Base-by-base conservation (phyloP, 1,140 invertebrate genomes). In the Saccostrea echinata region DNA sequence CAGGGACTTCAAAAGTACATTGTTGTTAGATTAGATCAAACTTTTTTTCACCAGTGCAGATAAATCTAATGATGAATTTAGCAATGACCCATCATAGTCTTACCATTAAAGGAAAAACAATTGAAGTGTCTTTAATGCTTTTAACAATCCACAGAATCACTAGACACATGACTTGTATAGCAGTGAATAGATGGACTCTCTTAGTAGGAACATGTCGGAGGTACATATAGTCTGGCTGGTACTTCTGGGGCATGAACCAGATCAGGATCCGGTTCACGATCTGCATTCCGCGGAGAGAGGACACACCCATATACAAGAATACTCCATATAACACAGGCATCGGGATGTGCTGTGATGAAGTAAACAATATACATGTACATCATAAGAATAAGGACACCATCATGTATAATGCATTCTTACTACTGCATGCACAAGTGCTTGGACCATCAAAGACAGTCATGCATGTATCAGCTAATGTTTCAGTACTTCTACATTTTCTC, bases 261-360 rank as follows among this genome's bases (percentile, higher is more conserved):
- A 99, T 98, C 33, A 99, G 94, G 55, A 99, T 97, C 86, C 99
- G 97, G 93, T 99, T 98, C 93, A 99, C 98, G 94, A 99, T 98
- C 95, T 99, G 98, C 87, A 99, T 96, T 86, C 98, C 98, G 94
- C 98, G 98, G 0, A 99, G 95, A 2, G 99, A 99, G 68, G 98
- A 98, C 71, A 98, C 97, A 84, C 99, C 99, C 99, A 99, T 99
- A 94, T 99, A 99, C 3, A 99, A 96, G 95, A 99, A 99, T 13
- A 99, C 98, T 61, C 99, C 99, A 95, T 98, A 99, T 13, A 99
- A 95, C 16, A 97, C 96, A 0, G 96, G 96, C 88, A 99, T 98
- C 13, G 99, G 98, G 93, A 99, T 99, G 93, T 97, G 96, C 90
- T 95, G 88, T 33, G 92, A 89, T 84, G 16, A 91, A 71, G 12